These are phyloP conservation scores for Saccopteryx bilineata DNA, from an alignment of 2,113 vertebrate species.

Conservation along the genomic window DNA sequence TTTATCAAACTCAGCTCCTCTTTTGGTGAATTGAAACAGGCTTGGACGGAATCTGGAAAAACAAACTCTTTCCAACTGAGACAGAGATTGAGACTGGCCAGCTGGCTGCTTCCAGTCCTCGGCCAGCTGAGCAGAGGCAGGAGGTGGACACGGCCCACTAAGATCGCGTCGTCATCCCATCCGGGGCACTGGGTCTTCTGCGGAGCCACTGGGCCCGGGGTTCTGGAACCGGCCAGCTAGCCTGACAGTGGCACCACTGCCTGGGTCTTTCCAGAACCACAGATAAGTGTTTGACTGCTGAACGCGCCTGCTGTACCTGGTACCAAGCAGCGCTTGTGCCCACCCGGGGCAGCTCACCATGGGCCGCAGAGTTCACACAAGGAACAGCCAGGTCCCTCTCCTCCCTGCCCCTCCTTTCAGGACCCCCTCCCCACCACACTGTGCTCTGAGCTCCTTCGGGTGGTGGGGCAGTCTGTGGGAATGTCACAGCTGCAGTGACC, in stretches of 20 bases:
- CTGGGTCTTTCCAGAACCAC: background rate
- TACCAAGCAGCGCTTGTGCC: fast-evolving
- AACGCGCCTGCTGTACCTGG: fast-evolving
- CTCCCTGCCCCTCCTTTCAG: no score
- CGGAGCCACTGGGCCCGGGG: fast-evolving
- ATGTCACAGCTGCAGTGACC: fast-evolving
- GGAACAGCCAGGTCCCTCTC: no score
- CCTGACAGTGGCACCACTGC: fast-evolving
- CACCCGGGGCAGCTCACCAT: fast-evolving
- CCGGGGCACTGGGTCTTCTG: fast-evolving
- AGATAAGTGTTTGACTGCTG: fast-evolving
- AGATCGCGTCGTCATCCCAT: fast-evolving
- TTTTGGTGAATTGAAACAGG: constrained; percentile 72
- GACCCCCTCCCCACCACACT: no score
- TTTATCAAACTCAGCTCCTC: constrained; percentile 82
- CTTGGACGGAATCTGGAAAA: constrained; percentile 71
- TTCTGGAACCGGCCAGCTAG: fast-evolving
- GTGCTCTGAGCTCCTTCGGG: background rate
- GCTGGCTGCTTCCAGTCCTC: background rate
- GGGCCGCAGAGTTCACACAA: fast-evolving
- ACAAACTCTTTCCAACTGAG: constrained; percentile 66
- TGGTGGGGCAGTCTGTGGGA: no score
- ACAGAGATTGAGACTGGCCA: constrained; percentile 54
- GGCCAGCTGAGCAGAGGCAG: background rate
- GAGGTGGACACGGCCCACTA: fast-evolving